Conservation (phyloP, 2,797 vertebrate genomes). For the Anas flavirostris region DNA sequence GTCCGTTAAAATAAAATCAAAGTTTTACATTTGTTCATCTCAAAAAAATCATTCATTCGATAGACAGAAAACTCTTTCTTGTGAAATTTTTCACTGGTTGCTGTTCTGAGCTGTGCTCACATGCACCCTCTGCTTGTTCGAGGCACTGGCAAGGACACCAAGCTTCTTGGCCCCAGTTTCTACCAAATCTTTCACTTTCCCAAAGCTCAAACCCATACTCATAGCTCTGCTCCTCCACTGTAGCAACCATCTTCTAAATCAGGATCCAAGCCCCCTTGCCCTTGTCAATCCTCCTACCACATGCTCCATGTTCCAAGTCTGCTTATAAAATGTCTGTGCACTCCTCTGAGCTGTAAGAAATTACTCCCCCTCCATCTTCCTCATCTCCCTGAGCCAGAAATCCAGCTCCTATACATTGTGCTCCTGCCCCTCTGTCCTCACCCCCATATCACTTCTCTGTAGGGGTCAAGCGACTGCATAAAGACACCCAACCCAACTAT, state of each 20-base stretch:
- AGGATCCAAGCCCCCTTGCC: neutral
- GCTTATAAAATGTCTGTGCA: neutral
- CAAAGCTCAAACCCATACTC: neutral
- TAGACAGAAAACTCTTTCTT: neutral
- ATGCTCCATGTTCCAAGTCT: accelerated
- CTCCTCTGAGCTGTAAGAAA: neutral
- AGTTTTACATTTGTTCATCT: neutral
- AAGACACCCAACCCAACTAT: neutral
- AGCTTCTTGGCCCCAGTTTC: neutral
- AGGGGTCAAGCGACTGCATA: neutral
- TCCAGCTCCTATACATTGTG: neutral
- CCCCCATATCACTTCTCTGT: neutral
- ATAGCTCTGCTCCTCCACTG: neutral
- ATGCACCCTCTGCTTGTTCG: neutral
- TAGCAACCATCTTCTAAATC: neutral
- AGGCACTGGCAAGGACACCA: neutral
- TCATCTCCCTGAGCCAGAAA: neutral
- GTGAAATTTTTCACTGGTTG: neutral
- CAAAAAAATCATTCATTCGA: neutral
- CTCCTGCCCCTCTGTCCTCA: neutral
- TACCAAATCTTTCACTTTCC: neutral
- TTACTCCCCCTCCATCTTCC: neutral
- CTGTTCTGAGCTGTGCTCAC: neutral
- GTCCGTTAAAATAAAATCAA: neutral
- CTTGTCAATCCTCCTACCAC: neutral